Conservation (phyloP, 1,140 invertebrate species). For the Papilio xuthus region DNA sequence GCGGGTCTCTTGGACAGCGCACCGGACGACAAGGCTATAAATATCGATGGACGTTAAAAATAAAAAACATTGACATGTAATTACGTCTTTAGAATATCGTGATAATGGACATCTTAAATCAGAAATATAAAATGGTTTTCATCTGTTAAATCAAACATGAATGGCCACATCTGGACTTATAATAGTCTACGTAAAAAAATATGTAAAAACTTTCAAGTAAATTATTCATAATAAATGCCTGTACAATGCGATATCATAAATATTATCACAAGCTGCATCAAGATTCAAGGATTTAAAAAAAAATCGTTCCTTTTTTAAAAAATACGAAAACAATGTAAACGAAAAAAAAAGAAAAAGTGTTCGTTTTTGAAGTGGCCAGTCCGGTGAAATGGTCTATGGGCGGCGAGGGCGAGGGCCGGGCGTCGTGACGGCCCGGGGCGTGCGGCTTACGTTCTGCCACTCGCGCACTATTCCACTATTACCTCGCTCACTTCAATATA, state of each 20-base stretch:
- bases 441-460: constrained; percentile 62
- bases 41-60: constrained; percentile 15
- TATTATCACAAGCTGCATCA: constrained; percentile 32
- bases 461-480: constrained; percentile 60
- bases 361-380: constrained; percentile 56
- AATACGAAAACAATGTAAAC: constrained; percentile 39
- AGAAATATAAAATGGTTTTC: constrained; percentile 15
- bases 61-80: constrained; percentile 9
- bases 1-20: background rate
- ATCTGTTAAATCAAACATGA: background rate
- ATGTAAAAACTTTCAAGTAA: background rate
- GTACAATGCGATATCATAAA: constrained; percentile 5
- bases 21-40: constrained; percentile 14
- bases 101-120: background rate
- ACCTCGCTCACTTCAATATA: constrained; percentile 46
- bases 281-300: constrained; percentile 39
- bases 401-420: constrained; percentile 59
- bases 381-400: constrained; percentile 72
- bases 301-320: constrained; percentile 44
- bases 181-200: background rate
- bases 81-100: constrained; percentile 11
- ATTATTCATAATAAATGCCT: constrained; percentile 4
- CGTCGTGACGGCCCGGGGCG: constrained; percentile 69
- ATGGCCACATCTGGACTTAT: background rate
- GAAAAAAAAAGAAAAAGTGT: constrained; percentile 51